Evolutionary conservation across 2,888 invertebrate genomes (phyloP), one percentile per base, ranked within the genome.

Genomic region (Rhogogaster chlorosoma): DNA sequence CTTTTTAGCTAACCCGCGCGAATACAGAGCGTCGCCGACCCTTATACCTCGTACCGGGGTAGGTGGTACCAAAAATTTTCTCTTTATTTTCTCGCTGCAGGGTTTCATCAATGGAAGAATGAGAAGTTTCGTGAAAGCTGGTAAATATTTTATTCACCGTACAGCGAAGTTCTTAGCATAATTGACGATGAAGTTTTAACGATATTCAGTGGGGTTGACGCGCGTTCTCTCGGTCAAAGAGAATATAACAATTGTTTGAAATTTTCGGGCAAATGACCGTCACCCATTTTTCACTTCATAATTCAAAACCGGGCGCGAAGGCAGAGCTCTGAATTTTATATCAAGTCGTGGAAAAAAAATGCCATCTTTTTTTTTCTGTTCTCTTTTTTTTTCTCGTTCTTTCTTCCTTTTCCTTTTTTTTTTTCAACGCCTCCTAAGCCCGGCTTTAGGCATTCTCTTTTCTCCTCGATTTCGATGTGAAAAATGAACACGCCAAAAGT

Each of bases 401-500:
- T 26, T 22, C 18, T 15, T 18, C 64, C 38, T 64, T 38, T 38
- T 15, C 32, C 22, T 12, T 18, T 36, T 82, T 82, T 38, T 36
- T 6, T 26, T 38, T 82, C 15, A 57, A 36, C 64, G 22, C 42
- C n/a, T 53, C 53, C 71, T 32, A 64, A 70, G 49, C 38, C 73
- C 22, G 36, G 84, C 84, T 73, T 57, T 36, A 73, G 26, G 71
- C 73, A 57, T 57, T 73, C 61, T 64, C 45, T 45, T 42, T 75
- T n/a, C 80, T 36, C 29, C 53, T 53, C 32, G 53, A 29, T 49
- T 26, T 61, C 80, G 61, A 80, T 80, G 80, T 80, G 80, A 80
- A 61, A 80, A 80, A 80, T 80, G 61, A 80, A 80, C 38, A 38
- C 36, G 77, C 77, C 53, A 57, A 80, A 80, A 80, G 80, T 80